phyloP scores from a whole-genome alignment of 2,113 vertebrate species.

The Laterallus jamaicensis region DNA sequence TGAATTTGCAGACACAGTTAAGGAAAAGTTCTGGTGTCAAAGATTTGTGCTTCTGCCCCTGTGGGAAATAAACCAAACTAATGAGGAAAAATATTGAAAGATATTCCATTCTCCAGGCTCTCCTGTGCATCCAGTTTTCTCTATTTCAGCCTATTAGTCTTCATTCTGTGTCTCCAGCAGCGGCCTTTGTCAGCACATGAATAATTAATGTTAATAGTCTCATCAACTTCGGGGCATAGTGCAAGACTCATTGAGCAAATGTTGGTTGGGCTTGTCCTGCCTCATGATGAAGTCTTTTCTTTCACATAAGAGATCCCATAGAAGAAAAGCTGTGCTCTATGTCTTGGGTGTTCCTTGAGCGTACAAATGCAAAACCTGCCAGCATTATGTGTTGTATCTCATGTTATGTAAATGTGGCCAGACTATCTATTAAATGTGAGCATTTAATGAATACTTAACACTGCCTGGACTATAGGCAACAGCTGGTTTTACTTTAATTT shows the following conservation, averaged over 20 bases:
- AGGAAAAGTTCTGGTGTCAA: neutral
- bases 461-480: neutral
- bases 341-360: neutral
- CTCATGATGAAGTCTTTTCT: neutral
- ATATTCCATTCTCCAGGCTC: neutral
- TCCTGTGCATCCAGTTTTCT: slow-evolving; percentile 6
- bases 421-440: neutral
- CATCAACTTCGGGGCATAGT: slow-evolving; percentile 33
- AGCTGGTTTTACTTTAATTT: neutral
- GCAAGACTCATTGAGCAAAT: slow-evolving; percentile 39
- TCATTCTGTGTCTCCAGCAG: slow-evolving; percentile 39
- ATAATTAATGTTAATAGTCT: slow-evolving; percentile 56
- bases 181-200: slow-evolving; percentile 34
- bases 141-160: slow-evolving; percentile 43
- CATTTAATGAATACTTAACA: neutral
- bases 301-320: neutral
- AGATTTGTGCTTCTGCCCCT: neutral
- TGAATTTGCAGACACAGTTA: neutral
- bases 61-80: slow-evolving; percentile 27
- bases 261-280: slow-evolving; percentile 20
- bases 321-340: neutral
- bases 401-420: neutral
- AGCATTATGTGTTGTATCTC: neutral
- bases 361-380: neutral
- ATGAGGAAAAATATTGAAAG: slow-evolving; percentile 47